Conservation (phyloP, 2,113 vertebrate genomes). For the Actinemys pallida region DNA sequence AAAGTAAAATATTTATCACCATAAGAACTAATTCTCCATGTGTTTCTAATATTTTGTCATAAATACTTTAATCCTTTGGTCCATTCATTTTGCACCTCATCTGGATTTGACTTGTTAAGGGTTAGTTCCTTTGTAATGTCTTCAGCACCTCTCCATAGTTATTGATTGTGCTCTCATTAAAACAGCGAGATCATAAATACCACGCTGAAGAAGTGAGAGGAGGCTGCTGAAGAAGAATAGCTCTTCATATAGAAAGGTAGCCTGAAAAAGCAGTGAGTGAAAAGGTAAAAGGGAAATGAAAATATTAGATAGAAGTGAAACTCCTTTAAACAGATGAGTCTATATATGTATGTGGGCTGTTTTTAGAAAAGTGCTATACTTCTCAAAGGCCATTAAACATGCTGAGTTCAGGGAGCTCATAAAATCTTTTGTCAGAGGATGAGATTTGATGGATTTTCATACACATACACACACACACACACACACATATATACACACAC, state of each 20-base stretch:
- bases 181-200: conserved; percentile 26
- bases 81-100: conserved; percentile 36
- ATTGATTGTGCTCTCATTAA: conserved; percentile 46
- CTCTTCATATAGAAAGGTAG: conserved; percentile 46
- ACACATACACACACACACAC: background rate
- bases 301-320: conserved; percentile 75
- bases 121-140: conserved; percentile 49
- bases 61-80: conserved; percentile 62
- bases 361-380: background rate
- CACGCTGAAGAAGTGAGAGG: conserved; percentile 37
- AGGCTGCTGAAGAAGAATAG: conserved; percentile 1
- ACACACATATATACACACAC: no score
- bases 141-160: conserved; percentile 20
- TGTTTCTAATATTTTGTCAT: conserved; percentile 51
- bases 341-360: background rate
- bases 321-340: conserved; percentile 1
- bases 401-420: background rate
- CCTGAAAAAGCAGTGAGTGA: conserved; percentile 25
- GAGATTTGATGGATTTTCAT: background rate
- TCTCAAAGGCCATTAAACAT: conserved; percentile 45
- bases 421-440: background rate
- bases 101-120: conserved; percentile 35
- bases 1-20: conserved; percentile 40
- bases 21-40: conserved; percentile 30
- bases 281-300: conserved; percentile 74